phyloP scores from a whole-genome alignment of 2,797 vertebrate genomes.

The Sorex maritimensis region DNA sequence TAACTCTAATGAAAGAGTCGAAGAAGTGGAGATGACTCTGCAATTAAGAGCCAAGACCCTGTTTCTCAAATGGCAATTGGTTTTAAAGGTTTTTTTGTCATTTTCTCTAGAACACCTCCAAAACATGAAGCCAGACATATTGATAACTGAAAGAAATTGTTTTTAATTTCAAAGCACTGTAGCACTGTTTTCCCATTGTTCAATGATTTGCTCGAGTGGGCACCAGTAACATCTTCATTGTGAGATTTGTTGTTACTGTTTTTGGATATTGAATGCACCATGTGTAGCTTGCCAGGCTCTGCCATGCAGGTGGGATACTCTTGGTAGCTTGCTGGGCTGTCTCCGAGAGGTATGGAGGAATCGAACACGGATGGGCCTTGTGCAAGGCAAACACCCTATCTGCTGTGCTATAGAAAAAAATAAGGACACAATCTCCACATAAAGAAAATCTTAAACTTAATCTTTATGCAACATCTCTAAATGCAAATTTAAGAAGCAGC shows the following conservation, averaged over 20 bases:
- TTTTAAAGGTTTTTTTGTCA: conserved; percentile 53
- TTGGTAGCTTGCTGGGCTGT: too few species aligned
- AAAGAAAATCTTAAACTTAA: conserved; percentile 48
- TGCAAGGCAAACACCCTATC: too few species aligned
- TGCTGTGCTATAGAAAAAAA: conserved; percentile 30
- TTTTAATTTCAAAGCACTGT: conserved; percentile 53
- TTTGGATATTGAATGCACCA: too few species aligned
- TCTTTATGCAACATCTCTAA: neutral
- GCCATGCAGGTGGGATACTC: too few species aligned
- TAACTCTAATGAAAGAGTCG: neutral
- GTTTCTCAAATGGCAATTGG: neutral
- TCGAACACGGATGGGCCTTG: too few species aligned
- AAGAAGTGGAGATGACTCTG: neutral
- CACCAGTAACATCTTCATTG: too few species aligned
- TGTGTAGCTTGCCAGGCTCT: too few species aligned
- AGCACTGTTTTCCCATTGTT: too few species aligned
- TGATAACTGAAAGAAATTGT: conserved; percentile 53
- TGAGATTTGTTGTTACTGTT: too few species aligned
- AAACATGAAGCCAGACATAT: conserved; percentile 50
- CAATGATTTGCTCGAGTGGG: neutral
- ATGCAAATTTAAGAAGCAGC: neutral
- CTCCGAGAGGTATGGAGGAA: too few species aligned
- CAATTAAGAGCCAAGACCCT: conserved; percentile 11
- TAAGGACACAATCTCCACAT: conserved; percentile 35
- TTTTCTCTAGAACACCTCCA: conserved; percentile 59